A percentile compares a stretch with the other conserved stretches of the same genome.
Conservation (phyloP, 2,113 vertebrate species). For the Oxygymnocypris stewartii region DNA sequence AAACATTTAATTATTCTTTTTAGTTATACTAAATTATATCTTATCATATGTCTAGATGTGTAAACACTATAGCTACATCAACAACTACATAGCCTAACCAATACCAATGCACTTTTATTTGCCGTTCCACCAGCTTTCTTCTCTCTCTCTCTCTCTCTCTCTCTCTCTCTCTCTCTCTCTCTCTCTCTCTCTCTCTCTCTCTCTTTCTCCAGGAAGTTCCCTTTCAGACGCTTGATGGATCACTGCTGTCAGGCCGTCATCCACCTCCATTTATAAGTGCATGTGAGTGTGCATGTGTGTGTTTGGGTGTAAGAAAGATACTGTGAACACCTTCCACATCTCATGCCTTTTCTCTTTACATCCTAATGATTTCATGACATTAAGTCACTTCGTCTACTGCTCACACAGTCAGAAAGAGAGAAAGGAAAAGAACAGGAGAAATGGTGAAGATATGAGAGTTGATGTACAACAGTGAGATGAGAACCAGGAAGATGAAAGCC, state of each 20-base stretch:
- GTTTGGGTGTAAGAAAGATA: neutral
- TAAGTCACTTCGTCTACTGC: neutral
- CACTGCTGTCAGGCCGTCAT: conserved; percentile 46
- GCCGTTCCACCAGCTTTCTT: neutral
- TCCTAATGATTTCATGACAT: conserved; percentile 12
- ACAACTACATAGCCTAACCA: neutral
- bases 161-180: neutral
- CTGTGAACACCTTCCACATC: conserved; percentile 3
- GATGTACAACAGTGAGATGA: conserved; percentile 26
- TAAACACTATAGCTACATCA: neutral
- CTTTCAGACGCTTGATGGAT: conserved; percentile 45
- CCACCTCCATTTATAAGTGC: conserved; percentile 38
- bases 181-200: conserved; percentile 4
- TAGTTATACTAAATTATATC: neutral
- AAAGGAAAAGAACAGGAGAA: neutral
- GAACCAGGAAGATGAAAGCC: conserved; percentile 45
- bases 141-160: conserved; percentile 14
- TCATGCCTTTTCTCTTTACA: conserved; percentile 1
- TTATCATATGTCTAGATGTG: neutral
- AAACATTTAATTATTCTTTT: neutral
- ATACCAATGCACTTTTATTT: neutral
- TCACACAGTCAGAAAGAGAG: neutral
- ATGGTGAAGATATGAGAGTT: conserved; percentile 11
- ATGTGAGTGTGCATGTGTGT: conserved; percentile 27
- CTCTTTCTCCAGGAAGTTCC: neutral